A percentile compares a stretch with the other conserved stretches of the same genome.
phyloP scores from a whole-genome alignment of 2,113 vertebrate genomes.

The Dasyurus viverrinus region DNA sequence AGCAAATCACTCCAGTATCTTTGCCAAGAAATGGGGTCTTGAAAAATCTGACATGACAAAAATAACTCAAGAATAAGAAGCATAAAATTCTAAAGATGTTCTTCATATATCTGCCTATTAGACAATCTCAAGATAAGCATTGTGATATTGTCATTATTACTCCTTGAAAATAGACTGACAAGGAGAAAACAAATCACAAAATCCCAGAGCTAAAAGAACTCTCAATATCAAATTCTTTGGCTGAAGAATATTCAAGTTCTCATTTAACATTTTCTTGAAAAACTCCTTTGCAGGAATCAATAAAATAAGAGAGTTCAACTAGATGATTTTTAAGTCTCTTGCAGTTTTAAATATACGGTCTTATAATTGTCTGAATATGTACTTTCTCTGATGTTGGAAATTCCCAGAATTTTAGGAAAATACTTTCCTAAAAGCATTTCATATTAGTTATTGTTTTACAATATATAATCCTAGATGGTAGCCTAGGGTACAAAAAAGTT shows the following conservation, averaged over 20 bases:
- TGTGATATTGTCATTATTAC: background rate
- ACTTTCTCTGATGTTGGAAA: background rate
- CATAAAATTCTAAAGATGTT: background rate
- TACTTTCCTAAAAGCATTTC: background rate
- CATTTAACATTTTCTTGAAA: background rate
- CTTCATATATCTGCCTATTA: background rate
- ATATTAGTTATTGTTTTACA: background rate
- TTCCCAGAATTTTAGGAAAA: too few species aligned
- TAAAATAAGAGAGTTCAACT: background rate
- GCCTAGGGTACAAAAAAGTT: background rate
- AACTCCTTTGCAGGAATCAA: background rate
- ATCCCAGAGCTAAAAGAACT: background rate
- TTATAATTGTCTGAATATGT: background rate
- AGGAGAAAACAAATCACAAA: background rate
- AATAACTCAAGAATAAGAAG: background rate
- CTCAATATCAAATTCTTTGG: background rate
- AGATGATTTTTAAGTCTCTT: background rate
- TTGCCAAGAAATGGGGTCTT: too few species aligned
- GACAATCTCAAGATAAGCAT: background rate
- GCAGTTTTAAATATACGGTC: background rate
- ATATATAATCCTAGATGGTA: background rate
- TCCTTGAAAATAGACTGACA: background rate
- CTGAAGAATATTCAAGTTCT: background rate
- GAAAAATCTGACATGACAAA: background rate
- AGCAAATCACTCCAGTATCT: too few species aligned